Evolutionary conservation across 2,113 vertebrate genomes (phyloP), one percentile per base, ranked within the genome.

Genomic region (Microcebus griseorufus): DNA sequence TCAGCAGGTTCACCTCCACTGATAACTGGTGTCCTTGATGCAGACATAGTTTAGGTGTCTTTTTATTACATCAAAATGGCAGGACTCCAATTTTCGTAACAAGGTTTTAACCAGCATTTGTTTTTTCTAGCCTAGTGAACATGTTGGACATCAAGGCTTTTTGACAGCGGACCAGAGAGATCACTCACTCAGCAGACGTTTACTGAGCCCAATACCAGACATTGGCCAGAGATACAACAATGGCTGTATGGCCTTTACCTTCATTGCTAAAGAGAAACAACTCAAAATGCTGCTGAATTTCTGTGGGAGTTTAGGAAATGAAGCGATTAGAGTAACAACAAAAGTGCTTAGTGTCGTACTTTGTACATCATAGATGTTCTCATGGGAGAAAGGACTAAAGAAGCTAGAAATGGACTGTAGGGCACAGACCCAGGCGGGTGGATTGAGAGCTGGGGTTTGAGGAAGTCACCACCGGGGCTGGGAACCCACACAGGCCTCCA

Each of bases 161-260:
- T 11, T 69, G 92, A 73, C 3, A 9, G 48, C 32, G 0, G 29
- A 39, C 45, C 29, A 3, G 1, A 13, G 60, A 37, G 13, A 18
- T 53, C 9, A 1, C 3, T 13, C 16, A 69, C 12, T 25, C 81
- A 17, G 58, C n/a, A 39, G 87, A 62, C 13, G 1, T 64, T 53
- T n/a, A 2, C 0, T 0, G 39, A 22, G n/a, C 58, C 48, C 78
- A 0, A 17, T 13, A 0, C 51, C 53, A 55, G 16, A 55, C 73
- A 1, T 3, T 1, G 89, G 60, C n/a, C 17, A 2, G 5, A 11
- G 29, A 16, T 18, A 58, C 55, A 51, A 6, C 72, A 23, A 20
- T 8, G 62, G 37, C 23, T 7, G 3, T 20, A 23, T 11, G 23
- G 48, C 27, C 34, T 29, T 39, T 3, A 37, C 16, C 70, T 94